A percentile compares a stretch with the other conserved stretches of the same genome.
These are phyloP conservation scores for Garra rufa DNA, from an alignment of 2,113 vertebrate genomes.

Conservation along the genomic window DNA sequence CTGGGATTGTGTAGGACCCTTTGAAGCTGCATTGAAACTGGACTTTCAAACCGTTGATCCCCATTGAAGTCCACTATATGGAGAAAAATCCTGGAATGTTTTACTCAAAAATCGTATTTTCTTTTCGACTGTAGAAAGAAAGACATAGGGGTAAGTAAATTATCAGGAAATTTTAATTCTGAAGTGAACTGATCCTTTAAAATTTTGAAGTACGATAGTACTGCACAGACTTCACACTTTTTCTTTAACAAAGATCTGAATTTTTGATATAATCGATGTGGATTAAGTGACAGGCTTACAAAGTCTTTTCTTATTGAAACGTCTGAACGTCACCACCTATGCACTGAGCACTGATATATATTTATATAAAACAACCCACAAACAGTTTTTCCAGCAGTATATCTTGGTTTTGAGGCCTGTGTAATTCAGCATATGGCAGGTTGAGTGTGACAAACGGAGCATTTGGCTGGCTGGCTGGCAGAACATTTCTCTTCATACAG, in stretches of 20 bases:
- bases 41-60: too few species aligned
- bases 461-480: conserved; percentile 2
- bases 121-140: too few species aligned
- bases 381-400: background rate
- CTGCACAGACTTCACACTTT: background rate
- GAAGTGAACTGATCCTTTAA: too few species aligned
- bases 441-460: background rate
- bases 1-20: too few species aligned
- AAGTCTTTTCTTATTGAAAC: background rate
- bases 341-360: background rate
- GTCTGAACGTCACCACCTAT: background rate
- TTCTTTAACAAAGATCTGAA: background rate
- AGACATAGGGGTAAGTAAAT: too few species aligned
- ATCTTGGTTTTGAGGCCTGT: background rate
- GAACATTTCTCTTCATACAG: conserved; percentile 9
- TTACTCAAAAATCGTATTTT: too few species aligned
- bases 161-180: too few species aligned
- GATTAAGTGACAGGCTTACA: background rate
- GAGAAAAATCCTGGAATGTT: too few species aligned
- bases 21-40: too few species aligned
- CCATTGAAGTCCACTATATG: too few species aligned
- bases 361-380: background rate
- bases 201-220: background rate
- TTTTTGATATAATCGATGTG: background rate
- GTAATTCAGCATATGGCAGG: conserved; percentile 7